Percentiles rank a stretch among this genome's conserved stretches.
These are phyloP conservation scores for Telmatherina bonti DNA, from an alignment of 2,797 vertebrate genomes.

Conservation along the genomic window DNA sequence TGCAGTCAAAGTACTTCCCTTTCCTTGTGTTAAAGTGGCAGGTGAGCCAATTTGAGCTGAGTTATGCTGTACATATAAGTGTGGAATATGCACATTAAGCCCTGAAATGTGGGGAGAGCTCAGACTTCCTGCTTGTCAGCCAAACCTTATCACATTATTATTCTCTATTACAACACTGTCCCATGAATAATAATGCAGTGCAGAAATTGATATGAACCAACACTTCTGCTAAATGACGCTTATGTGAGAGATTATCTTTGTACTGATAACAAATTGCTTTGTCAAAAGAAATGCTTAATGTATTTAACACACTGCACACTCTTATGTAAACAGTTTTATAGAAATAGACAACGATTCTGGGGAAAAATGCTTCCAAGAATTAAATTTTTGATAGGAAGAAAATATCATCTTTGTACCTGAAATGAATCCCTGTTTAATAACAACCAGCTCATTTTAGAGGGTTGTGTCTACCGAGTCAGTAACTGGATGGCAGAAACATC, in stretches of 20 bases:
- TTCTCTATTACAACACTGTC: conserved; percentile 35
- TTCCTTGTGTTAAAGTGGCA: conserved; percentile 67
- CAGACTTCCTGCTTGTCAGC: conserved; percentile 48
- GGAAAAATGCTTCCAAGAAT: background rate
- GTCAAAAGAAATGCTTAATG: background rate
- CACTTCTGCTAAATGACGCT: conserved; percentile 19
- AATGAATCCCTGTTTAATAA: background rate
- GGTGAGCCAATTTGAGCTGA: conserved; percentile 80
- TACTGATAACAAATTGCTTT: conserved; percentile 6
- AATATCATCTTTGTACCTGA: background rate
- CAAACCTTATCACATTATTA: conserved; percentile 47
- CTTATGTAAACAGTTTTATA: background rate
- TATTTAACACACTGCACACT: conserved; percentile 2
- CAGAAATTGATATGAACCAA: conserved; percentile 26
- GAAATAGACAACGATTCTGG: background rate
- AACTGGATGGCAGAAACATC: no score
- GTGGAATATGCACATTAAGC: conserved; percentile 68
- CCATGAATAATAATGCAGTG: conserved; percentile 45
- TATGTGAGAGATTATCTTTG: conserved; percentile 36
- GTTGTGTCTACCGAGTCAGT: no score
- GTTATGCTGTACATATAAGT: conserved; percentile 74
- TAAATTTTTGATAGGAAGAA: background rate
- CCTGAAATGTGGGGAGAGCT: conserved; percentile 63
- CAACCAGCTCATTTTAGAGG: background rate
- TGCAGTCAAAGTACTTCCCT: conserved; percentile 77